phyloP scores from a whole-genome alignment of 2,888 invertebrate genomes.

The Tetragonula carbonaria region DNA sequence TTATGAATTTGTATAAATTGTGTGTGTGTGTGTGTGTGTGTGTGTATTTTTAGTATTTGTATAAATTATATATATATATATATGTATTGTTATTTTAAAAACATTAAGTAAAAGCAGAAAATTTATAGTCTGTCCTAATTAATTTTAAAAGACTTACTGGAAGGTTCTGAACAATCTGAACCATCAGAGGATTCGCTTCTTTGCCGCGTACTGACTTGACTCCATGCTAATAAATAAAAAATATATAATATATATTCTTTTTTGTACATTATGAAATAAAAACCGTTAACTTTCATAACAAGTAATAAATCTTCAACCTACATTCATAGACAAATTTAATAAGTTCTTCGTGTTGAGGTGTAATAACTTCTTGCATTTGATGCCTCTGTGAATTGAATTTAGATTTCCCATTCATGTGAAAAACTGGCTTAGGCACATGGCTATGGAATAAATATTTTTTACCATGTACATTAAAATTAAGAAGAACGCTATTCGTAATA shows the following conservation, averaged over 20 bases:
- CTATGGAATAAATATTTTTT: conserved; percentile 73
- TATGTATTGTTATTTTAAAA: background rate
- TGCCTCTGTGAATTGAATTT: conserved; percentile 87
- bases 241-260: conserved; percentile 3
- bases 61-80: conserved; percentile 6
- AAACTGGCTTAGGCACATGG: conserved; percentile 91
- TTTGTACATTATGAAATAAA: background rate
- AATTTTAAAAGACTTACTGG: conserved; percentile 69
- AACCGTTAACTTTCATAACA: conserved; percentile 1
- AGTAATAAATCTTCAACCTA: conserved; percentile 83
- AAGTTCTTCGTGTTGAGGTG: conserved; percentile 94
- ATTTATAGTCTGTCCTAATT: conserved; percentile 5
- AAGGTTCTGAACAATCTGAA: conserved; percentile 83
- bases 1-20: conserved; percentile 1
- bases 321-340: conserved; percentile 94
- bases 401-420: conserved; percentile 89
- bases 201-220: conserved; percentile 86
- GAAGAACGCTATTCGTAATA: background rate
- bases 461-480: conserved; percentile 1
- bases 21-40: background rate
- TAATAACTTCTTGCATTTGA: conserved; percentile 87
- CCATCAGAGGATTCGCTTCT: conserved; percentile 86
- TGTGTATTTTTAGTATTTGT: too few species aligned
- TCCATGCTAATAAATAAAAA: conserved; percentile 87
- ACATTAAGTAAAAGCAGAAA: background rate